These are phyloP conservation scores for Hypomecis atomaria DNA, from an alignment of 2,888 invertebrate species.

Conservation along the genomic window DNA sequence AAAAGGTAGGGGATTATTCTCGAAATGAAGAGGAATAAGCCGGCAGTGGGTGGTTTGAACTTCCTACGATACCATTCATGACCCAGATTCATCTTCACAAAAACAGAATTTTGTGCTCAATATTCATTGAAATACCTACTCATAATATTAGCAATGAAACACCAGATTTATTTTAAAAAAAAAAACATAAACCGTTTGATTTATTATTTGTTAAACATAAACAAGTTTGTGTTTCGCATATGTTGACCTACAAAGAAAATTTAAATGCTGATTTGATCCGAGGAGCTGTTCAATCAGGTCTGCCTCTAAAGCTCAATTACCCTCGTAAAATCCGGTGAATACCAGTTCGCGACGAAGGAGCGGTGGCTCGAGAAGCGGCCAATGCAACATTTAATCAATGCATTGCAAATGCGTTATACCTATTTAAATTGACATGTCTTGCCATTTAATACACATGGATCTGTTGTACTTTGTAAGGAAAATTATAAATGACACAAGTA, in stretches of 20 bases:
- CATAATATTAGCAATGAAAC: background rate
- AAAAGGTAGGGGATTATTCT: no score
- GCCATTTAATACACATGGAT: background rate
- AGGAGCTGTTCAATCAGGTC: slow-evolving; percentile 30
- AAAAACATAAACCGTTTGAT: slow-evolving; percentile 2
- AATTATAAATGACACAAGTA: background rate
- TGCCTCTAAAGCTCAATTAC: slow-evolving; percentile 30
- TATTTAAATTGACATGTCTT: slow-evolving; percentile 1
- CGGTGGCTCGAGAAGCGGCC: slow-evolving; percentile 16
- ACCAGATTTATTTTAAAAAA: slow-evolving; percentile 4
- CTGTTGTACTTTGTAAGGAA: background rate
- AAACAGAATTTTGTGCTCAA: no score
- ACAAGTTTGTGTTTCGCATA: slow-evolving; percentile 23
- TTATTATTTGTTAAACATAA: slow-evolving; percentile 11
- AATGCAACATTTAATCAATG: slow-evolving; percentile 24
- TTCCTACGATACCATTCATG: no score
- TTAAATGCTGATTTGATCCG: slow-evolving; percentile 15
- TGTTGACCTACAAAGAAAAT: slow-evolving; percentile 31
- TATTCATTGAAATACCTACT: background rate
- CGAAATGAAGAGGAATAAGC: no score
- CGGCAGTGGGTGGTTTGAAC: no score
- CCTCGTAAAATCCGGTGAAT: slow-evolving; percentile 34
- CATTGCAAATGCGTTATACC: slow-evolving; percentile 6
- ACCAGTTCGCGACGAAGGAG: slow-evolving; percentile 29
- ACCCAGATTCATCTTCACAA: no score